phyloP scores from a whole-genome alignment of 2,888 invertebrate genomes.

The Teinopalpus imperialis region DNA sequence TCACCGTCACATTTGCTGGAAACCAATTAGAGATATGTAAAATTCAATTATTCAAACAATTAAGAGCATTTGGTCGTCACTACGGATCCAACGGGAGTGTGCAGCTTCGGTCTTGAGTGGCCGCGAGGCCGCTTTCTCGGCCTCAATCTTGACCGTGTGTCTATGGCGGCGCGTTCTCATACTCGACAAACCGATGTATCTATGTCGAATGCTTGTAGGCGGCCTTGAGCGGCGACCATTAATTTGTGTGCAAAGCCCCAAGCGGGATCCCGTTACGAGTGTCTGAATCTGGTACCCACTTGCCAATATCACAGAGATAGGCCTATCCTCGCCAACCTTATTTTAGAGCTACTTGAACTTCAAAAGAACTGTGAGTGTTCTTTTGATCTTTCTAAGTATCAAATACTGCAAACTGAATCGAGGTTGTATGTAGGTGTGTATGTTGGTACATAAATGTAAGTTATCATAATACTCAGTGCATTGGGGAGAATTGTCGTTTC shows the following conservation, averaged over 20 bases:
- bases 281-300: conserved; percentile 64
- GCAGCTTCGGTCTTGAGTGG: conserved; percentile 24
- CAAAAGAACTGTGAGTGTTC: neutral
- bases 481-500: conserved; percentile 6
- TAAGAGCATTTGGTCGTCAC: conserved; percentile 39
- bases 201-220: conserved; percentile 79
- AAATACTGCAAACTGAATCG: neutral
- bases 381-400: conserved; percentile 4
- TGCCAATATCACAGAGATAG: conserved; percentile 47
- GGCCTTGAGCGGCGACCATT: conserved; percentile 78
- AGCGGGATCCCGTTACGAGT: conserved; percentile 69
- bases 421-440: conserved; percentile 24
- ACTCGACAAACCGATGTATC: conserved; percentile 76
- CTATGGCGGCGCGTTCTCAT: conserved; percentile 70
- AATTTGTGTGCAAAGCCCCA: conserved; percentile 77
- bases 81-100: conserved; percentile 33
- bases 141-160: conserved; percentile 68
- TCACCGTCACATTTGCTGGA: conserved; percentile 39
- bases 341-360: neutral
- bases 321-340: conserved; percentile 4
- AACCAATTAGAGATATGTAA: conserved; percentile 44
- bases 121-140: conserved; percentile 62
- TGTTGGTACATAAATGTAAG: too few species aligned
- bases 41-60: conserved; percentile 44
- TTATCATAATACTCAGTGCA: conserved; percentile 24